Base-by-base conservation (phyloP, 1,140 invertebrate species). In the Scaptodrosophila lebanonensis region DNA sequence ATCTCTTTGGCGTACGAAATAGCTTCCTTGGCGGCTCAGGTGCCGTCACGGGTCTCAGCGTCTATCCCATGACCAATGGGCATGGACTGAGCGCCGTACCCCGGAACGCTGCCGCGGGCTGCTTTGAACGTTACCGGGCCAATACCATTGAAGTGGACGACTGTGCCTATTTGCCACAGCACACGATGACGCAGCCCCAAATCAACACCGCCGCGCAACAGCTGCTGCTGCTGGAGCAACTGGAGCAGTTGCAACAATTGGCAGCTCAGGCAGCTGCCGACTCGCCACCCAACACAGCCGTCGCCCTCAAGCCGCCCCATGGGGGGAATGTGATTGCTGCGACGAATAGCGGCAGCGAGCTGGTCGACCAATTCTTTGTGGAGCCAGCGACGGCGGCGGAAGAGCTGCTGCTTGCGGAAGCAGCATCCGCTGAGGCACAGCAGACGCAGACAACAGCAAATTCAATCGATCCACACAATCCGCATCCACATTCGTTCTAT, bases 71-170 rank as follows among this genome's bases (percentile, higher is more conserved):
- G 15, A 16, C 35, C 35, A 38, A 38, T 16, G n/a, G n/a, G n/a
- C n/a, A n/a, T n/a, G 35, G 35, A 2, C 7, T 12, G 4, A 15
- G 2, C 9, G 25, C 50, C n/a, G 13, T 13, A 18, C 43, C 20
- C 22, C n/a, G n/a, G n/a, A n/a, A n/a, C n/a, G n/a, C n/a, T n/a
- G n/a, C n/a, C n/a, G n/a, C n/a, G n/a, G 59, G 51, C 25, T 30
- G 18, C 40, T 64, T 66, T 47, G 83, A 85, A 44, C 71, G 66
- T 16, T 76, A 70, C 25, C 76, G 84, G 32, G 84, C 84, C 30
- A 85, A 86, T 56, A 86, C 84, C 42, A 86, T 86, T 36, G 84
- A 85, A 53, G 84, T 86, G 38, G 84, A 86, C 27, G 84, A 86
- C 48, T 86, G 75, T 33, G 84, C 84, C 44, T 86, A 75, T 56